These are phyloP conservation scores for Lasaia peninsularis DNA, from an alignment of 1,140 invertebrate species.

Conservation along the genomic window DNA sequence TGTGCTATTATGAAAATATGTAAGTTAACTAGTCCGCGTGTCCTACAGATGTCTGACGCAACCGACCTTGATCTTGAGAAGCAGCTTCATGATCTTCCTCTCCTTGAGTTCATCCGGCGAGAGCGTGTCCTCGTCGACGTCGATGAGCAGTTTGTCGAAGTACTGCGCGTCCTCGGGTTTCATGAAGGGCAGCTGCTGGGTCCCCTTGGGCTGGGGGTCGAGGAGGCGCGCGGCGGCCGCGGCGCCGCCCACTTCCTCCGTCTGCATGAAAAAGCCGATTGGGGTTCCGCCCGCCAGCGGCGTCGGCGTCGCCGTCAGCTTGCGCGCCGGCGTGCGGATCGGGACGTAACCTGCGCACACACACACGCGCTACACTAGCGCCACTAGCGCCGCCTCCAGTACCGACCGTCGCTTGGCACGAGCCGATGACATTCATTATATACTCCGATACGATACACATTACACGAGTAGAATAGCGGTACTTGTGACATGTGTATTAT, in stretches of 20 bases:
- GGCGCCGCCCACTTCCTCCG: slow-evolving; percentile 86
- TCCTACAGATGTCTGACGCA: too few species aligned
- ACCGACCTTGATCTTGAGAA: slow-evolving; percentile 95
- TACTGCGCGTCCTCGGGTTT: slow-evolving; percentile 99
- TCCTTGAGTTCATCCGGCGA: slow-evolving; percentile 98
- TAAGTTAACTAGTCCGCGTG: too few species aligned
- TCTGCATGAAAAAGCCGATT: slow-evolving; percentile 97
- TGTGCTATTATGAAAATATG: too few species aligned
- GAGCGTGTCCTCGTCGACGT: slow-evolving; percentile 97
- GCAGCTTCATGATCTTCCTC: slow-evolving; percentile 98
- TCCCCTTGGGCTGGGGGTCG: slow-evolving; percentile 96
- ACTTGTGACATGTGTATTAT: too few species aligned
- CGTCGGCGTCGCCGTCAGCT: slow-evolving; percentile 98
- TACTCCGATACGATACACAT: too few species aligned
- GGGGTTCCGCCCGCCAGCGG: slow-evolving; percentile 95
- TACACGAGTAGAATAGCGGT: too few species aligned
- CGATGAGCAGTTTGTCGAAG: slow-evolving; percentile 98
- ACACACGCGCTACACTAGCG: slow-evolving; percentile 26
- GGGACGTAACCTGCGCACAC: slow-evolving; percentile 90
- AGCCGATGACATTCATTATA: too few species aligned
- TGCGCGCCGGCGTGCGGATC: slow-evolving; percentile 97
- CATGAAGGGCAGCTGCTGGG: slow-evolving; percentile 96
- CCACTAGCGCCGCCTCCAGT: too few species aligned
- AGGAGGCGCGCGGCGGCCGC: slow-evolving; percentile 88
- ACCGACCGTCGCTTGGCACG: too few species aligned